Evolutionary conservation across 2,888 invertebrate genomes (phyloP).

Genomic region (Zootermopsis nevadensis): DNA sequence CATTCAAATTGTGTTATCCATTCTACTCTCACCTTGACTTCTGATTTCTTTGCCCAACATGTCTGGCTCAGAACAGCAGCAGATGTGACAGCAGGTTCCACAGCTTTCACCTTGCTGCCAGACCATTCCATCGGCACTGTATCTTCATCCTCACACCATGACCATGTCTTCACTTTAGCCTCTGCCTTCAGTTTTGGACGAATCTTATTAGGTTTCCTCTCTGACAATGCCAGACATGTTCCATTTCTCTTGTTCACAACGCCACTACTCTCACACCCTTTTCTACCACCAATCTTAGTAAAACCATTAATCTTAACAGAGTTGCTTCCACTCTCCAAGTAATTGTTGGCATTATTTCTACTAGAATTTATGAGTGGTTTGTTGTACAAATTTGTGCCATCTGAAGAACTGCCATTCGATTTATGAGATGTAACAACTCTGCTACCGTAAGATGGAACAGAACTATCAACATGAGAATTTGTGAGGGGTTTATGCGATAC

Average conservation of each 20-base stretch:
- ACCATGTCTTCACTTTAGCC: slow-evolving; percentile 67
- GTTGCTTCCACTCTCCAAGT: not conserved
- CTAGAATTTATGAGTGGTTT: not conserved
- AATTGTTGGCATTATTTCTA: not conserved
- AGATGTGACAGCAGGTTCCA: not conserved
- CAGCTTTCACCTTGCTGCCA: slow-evolving; percentile 10
- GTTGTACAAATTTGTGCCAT: not conserved
- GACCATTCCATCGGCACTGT: slow-evolving; percentile 64
- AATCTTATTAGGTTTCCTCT: slow-evolving; percentile 69
- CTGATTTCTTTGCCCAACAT: slow-evolving; percentile 24
- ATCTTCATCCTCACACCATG: slow-evolving; percentile 69
- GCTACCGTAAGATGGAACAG: not conserved
- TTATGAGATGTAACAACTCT: not conserved
- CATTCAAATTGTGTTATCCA: not conserved
- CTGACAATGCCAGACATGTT: not conserved
- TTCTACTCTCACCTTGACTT: slow-evolving; percentile 48
- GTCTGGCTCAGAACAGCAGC: not conserved
- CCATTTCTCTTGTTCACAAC: not conserved
- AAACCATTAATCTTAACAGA: slow-evolving; percentile 9
- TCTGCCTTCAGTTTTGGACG: slow-evolving; percentile 80
- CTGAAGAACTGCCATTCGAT: not conserved
- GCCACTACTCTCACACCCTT: not conserved
- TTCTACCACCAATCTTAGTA: slow-evolving; percentile 11
- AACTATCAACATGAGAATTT: slow-evolving; percentile 6
- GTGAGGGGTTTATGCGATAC: not conserved